phyloP scores from a whole-genome alignment of 2,888 invertebrate species.

The Torymus texanus region DNA sequence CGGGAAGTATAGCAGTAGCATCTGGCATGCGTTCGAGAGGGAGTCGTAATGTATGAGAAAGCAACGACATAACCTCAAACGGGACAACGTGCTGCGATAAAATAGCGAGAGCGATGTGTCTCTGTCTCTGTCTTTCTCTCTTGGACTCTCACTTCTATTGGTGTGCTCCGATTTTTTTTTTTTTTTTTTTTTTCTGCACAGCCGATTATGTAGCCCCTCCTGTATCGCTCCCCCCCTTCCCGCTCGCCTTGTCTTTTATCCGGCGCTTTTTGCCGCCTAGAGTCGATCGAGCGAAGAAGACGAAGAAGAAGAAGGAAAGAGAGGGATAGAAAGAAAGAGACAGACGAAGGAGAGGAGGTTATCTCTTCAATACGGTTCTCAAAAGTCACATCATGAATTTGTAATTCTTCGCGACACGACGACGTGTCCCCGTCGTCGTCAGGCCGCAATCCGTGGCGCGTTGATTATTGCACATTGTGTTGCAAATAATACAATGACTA shows the following conservation, averaged over 20 bases:
- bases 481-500: no score
- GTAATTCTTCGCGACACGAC: constrained; percentile 4
- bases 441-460: no score
- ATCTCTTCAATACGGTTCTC: constrained; percentile 9
- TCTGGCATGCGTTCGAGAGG: constrained; percentile 37
- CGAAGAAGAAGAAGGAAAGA: not conserved
- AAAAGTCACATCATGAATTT: constrained; percentile 41
- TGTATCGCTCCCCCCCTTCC: no score
- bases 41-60: no score
- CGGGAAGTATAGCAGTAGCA: not conserved
- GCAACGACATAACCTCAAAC: constrained; percentile 47
- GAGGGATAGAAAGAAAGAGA: constrained; percentile 7
- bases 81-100: constrained; percentile 19
- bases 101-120: no score
- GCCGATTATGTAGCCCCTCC: not conserved
- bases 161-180: constrained; percentile 28
- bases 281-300: not conserved
- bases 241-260: constrained; percentile 6
- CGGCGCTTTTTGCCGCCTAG: not conserved
- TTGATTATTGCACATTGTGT: no score
- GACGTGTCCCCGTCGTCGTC: not conserved
- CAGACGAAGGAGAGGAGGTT: not conserved
- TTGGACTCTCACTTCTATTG: not conserved
- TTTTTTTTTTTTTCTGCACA: constrained; percentile 21
- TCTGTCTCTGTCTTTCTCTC: constrained; percentile 5